Conservation (phyloP, 2,797 vertebrate species). For the Eulemur coronatus region DNA sequence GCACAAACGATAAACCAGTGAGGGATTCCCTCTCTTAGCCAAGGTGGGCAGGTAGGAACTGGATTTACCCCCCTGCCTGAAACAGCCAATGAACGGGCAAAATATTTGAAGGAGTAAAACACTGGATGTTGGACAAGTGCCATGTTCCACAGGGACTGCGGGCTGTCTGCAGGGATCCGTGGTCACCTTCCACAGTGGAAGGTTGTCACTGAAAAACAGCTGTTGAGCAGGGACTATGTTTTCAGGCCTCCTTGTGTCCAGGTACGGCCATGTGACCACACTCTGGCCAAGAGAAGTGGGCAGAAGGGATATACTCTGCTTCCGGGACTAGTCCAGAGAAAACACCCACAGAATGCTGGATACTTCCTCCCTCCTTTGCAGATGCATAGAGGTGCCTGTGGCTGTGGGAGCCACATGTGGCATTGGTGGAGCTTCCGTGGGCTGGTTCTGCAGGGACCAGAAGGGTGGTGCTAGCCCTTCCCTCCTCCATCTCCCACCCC, state of each 20-base stretch:
- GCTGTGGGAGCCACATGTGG: neutral
- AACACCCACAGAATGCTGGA: too few species aligned
- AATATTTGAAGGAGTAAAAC: neutral
- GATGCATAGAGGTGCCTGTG: neutral
- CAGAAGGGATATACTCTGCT: rapidly evolving
- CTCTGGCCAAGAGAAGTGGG: neutral
- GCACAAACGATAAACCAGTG: neutral
- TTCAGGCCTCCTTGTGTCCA: neutral
- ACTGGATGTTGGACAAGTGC: rapidly evolving
- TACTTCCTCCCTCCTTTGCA: neutral
- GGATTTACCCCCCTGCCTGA: neutral
- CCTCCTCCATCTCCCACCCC: too few species aligned
- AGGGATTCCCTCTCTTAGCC: neutral
- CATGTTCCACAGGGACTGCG: neutral
- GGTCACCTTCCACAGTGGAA: neutral
- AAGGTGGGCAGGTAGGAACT: neutral
- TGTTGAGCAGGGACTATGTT: rapidly evolving
- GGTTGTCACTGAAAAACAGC: neutral
- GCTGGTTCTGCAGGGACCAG: rapidly evolving
- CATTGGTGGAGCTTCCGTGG: neutral
- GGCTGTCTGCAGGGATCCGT: too few species aligned
- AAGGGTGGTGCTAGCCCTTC: neutral
- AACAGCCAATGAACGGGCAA: neutral
- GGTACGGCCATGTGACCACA: rapidly evolving
- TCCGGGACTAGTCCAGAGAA: too few species aligned